phyloP scores from a whole-genome alignment of 2,888 invertebrate genomes.

The Aromia moschata region DNA sequence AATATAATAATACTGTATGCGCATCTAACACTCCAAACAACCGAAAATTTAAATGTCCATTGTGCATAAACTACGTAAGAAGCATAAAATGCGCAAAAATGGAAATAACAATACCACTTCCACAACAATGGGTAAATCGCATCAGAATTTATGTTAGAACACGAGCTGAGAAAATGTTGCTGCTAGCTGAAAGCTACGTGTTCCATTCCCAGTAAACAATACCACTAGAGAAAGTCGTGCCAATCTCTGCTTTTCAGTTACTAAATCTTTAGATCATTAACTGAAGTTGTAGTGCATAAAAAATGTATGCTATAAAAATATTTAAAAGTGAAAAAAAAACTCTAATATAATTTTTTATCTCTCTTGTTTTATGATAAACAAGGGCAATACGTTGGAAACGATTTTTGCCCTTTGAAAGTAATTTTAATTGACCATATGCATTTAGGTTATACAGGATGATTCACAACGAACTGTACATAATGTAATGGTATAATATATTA shows the following conservation, averaged over 20 bases:
- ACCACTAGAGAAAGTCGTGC: neutral
- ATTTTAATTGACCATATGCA: too few species aligned
- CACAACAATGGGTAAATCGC: slow-evolving; percentile 10
- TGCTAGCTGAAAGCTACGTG: slow-evolving; percentile 3
- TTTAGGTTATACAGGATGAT: too few species aligned
- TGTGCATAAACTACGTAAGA: neutral
- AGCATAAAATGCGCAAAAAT: slow-evolving; percentile 11
- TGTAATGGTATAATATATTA: too few species aligned
- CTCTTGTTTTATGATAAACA: too few species aligned
- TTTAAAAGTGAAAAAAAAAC: too few species aligned
- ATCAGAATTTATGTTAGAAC: slow-evolving; percentile 15
- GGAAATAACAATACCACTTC: slow-evolving; percentile 7
- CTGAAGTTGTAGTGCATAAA: slow-evolving; percentile 15
- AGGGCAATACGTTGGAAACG: too few species aligned
- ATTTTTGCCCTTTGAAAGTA: too few species aligned
- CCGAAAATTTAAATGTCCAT: neutral
- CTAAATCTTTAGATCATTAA: slow-evolving; percentile 13
- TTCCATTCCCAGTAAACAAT: slow-evolving; percentile 11
- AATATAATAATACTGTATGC: too few species aligned
- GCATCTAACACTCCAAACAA: neutral
- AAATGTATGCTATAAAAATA: neutral
- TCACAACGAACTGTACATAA: too few species aligned
- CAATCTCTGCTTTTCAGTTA: slow-evolving; percentile 6
- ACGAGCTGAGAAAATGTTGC: slow-evolving; percentile 3
- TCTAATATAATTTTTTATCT: too few species aligned